Conservation (phyloP, 2,797 vertebrate genomes). For the Bucorvus abyssinicus region DNA sequence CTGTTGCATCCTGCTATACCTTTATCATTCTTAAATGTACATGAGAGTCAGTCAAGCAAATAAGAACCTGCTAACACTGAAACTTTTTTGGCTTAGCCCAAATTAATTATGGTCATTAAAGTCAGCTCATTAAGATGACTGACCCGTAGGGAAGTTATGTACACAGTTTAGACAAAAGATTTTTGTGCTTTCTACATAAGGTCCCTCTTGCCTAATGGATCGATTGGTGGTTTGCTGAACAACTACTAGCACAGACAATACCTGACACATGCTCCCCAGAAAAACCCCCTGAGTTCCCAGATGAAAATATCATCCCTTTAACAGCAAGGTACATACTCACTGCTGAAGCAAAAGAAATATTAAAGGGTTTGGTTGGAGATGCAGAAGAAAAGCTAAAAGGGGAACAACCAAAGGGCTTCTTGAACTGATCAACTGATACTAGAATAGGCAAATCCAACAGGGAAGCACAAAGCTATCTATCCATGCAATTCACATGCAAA, state of each 20-base stretch:
- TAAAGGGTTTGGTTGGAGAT: background rate
- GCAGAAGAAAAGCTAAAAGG: background rate
- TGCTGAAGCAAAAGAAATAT: background rate
- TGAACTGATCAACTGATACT: background rate
- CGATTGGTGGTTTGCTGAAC: background rate
- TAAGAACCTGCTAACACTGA: background rate
- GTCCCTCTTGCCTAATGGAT: background rate
- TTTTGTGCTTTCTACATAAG: background rate
- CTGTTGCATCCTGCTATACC: background rate
- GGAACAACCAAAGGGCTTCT: background rate
- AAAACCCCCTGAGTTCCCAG: accelerated
- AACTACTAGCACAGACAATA: background rate
- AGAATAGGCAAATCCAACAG: background rate
- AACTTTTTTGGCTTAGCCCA: background rate
- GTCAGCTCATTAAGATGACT: background rate
- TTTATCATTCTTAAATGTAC: background rate
- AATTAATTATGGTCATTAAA: background rate
- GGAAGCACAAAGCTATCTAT: background rate
- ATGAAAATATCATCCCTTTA: background rate
- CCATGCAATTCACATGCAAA: background rate
- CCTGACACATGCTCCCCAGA: background rate
- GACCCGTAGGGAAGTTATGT: background rate
- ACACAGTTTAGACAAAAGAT: background rate
- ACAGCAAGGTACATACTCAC: accelerated
- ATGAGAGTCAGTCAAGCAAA: background rate